phyloP scores from a whole-genome alignment of 37 sponge, comb jelly and placozoan genomes.

The Amphimedon queenslandica region DNA sequence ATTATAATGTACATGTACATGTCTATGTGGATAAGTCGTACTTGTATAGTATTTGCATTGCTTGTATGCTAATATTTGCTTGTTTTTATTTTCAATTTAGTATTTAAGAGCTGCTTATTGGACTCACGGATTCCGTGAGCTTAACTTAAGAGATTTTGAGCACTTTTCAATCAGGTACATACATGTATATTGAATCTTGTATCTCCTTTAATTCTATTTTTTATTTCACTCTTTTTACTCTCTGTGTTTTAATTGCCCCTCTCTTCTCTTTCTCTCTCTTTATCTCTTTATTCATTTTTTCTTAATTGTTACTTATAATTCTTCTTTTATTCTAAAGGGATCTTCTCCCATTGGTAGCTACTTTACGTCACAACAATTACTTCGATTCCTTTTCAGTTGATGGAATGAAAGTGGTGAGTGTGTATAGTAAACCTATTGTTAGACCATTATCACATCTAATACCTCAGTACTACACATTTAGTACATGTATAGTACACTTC shows the following conservation, averaged over 20 bases:
- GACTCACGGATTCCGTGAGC: conserved; percentile 56
- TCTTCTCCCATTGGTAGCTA: conserved; percentile 54
- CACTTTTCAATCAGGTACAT: conserved; percentile 32
- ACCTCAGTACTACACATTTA: too few species aligned
- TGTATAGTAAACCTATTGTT: too few species aligned
- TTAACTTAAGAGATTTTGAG: conserved; percentile 67
- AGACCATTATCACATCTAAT: too few species aligned
- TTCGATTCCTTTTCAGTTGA: conserved; percentile 59
- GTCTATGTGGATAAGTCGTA: too few species aligned
- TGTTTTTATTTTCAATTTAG: conserved; percentile 11
- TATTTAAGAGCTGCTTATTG: conserved; percentile 55
- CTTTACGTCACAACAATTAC: conserved; percentile 62
- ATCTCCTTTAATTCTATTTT: too few species aligned
- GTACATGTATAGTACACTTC: too few species aligned
- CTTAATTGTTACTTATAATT: too few species aligned
- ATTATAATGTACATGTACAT: neutral
- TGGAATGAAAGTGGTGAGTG: conserved; percentile 22
- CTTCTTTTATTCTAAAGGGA: conserved; percentile 27
- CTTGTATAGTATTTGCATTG: neutral
- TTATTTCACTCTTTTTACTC: neutral
- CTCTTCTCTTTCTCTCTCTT: too few species aligned
- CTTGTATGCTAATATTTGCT: neutral
- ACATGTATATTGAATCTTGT: neutral
- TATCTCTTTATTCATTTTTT: too few species aligned
- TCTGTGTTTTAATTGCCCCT: neutral